Evolutionary conservation across 2,888 invertebrate genomes (phyloP).

Genomic region (Plutella xylostella): DNA sequence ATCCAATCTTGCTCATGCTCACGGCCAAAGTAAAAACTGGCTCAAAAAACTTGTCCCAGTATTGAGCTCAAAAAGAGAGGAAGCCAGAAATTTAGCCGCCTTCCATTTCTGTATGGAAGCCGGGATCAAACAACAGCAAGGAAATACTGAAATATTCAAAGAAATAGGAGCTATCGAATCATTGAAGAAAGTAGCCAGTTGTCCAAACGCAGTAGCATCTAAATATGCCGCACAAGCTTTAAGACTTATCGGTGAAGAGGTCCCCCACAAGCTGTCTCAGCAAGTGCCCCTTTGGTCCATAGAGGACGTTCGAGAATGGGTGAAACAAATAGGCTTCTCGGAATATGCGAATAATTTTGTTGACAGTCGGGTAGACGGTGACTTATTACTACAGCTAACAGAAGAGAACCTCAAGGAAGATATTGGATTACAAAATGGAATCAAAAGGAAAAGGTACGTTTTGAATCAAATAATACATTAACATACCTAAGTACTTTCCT

Average conservation of each 20-base stretch:
- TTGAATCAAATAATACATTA: too few species aligned
- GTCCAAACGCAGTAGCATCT: slow-evolving; percentile 97
- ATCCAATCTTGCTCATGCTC: slow-evolving; percentile 91
- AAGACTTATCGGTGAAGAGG: slow-evolving; percentile 93
- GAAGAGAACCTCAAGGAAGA: slow-evolving; percentile 94
- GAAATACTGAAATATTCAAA: slow-evolving; percentile 89
- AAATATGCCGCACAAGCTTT: slow-evolving; percentile 96
- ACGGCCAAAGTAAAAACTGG: slow-evolving; percentile 97
- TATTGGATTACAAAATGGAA: slow-evolving; percentile 93
- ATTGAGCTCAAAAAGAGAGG: slow-evolving; percentile 92
- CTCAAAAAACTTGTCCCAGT: slow-evolving; percentile 92
- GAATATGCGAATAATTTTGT: slow-evolving; percentile 87
- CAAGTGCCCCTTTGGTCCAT: slow-evolving; percentile 98
- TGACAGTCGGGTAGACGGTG: slow-evolving; percentile 96
- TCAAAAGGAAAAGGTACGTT: slow-evolving; percentile 85
- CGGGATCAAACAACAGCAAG: slow-evolving; percentile 94
- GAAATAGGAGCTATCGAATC: slow-evolving; percentile 97
- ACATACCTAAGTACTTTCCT: not conserved
- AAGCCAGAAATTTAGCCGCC: slow-evolving; percentile 95
- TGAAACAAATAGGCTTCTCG: slow-evolving; percentile 95
- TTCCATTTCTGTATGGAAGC: slow-evolving; percentile 99
- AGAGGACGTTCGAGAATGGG: slow-evolving; percentile 98
- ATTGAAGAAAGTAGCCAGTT: slow-evolving; percentile 95
- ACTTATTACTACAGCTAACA: slow-evolving; percentile 90
- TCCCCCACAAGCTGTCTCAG: slow-evolving; percentile 97